Percentiles rank a stretch among this genome's conserved stretches.
These are phyloP conservation scores for Choloepus hoffmanni DNA, from an alignment of 2,113 vertebrate species.

Conservation along the genomic window DNA sequence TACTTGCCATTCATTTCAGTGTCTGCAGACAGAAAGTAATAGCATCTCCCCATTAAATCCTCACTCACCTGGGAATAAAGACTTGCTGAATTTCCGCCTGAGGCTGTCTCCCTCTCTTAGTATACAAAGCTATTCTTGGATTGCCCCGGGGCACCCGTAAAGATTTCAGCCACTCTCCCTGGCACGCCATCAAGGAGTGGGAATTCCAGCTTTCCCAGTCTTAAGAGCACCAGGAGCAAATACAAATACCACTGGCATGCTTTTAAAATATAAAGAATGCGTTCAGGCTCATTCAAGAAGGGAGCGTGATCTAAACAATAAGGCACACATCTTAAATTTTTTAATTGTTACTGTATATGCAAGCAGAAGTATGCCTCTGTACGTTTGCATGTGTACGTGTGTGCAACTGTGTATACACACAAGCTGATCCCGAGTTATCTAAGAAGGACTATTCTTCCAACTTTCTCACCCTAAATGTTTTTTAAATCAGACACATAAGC, in stretches of 20 bases:
- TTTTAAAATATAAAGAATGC: background rate
- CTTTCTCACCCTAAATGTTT: background rate
- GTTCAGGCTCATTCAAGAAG: background rate
- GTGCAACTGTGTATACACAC: background rate
- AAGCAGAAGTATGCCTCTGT: background rate
- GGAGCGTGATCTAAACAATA: background rate
- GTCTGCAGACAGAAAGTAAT: constrained; percentile 50
- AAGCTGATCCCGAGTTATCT: background rate
- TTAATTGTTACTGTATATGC: background rate
- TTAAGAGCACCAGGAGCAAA: constrained; percentile 5
- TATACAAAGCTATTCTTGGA: background rate
- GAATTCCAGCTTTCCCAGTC: background rate
- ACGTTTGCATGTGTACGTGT: background rate
- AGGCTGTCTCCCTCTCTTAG: constrained; percentile 15
- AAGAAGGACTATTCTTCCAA: background rate
- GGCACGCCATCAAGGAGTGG: background rate
- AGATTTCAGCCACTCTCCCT: background rate
- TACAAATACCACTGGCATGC: background rate
- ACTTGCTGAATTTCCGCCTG: background rate
- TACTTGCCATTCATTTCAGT: constrained; percentile 1
- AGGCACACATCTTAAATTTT: background rate
- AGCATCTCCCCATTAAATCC: background rate
- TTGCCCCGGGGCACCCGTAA: background rate
- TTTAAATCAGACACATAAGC: background rate
- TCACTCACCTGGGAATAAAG: constrained; percentile 54